phyloP scores from a whole-genome alignment of 2,113 vertebrate genomes.

The Macheiramphus alcinus region DNA sequence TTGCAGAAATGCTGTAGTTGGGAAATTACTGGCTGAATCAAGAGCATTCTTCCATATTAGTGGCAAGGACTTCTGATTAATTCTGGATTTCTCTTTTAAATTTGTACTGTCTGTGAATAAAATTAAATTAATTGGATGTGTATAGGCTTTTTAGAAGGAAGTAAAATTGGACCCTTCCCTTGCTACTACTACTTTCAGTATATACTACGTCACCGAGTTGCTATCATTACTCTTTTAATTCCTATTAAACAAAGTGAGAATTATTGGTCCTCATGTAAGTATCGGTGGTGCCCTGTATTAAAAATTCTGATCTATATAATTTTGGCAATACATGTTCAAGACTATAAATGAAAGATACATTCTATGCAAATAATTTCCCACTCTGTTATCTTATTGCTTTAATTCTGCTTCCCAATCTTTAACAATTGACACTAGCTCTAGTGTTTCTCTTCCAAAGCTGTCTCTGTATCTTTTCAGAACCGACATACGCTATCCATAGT shows the following conservation, averaged over 20 bases:
- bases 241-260: background rate
- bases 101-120: background rate
- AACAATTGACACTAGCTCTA: background rate
- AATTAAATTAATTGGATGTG: background rate
- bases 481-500: background rate
- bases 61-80: background rate
- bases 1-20: background rate
- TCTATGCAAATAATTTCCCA: background rate
- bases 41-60: background rate
- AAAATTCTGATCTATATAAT: background rate
- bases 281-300: background rate
- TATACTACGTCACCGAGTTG: background rate
- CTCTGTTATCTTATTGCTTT: background rate
- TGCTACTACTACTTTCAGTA: background rate
- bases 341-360: background rate
- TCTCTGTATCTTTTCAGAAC: background rate
- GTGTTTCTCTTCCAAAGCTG: background rate
- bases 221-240: background rate
- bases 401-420: background rate
- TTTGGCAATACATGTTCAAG: background rate
- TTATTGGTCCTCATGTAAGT: background rate
- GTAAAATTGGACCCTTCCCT: background rate
- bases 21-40: background rate
- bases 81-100: background rate
- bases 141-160: background rate